A percentile compares a stretch with the other conserved stretches of the same genome.
phyloP scores from a whole-genome alignment of 2,888 invertebrate species.

The Pammene fasciana region DNA sequence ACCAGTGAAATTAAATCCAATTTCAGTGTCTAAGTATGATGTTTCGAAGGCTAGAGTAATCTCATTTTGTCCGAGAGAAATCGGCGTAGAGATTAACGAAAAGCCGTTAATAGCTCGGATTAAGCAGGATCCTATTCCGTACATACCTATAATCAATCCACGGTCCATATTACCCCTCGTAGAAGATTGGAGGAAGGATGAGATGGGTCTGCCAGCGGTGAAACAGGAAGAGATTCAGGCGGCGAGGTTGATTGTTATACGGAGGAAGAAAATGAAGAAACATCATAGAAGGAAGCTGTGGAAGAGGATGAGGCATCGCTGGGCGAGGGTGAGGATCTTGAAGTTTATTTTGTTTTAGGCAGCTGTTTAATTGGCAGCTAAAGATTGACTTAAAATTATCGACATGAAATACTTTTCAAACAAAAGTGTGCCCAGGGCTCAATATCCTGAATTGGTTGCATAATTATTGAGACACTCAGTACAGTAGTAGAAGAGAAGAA shows the following conservation, averaged over 20 bases:
- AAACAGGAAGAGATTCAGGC: conserved; percentile 86
- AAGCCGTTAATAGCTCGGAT: conserved; percentile 53
- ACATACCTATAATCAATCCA: conserved; percentile 74
- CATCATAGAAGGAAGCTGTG: conserved; percentile 92
- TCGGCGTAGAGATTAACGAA: conserved; percentile 67
- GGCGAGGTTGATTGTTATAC: conserved; percentile 88
- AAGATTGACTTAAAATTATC: too few species aligned
- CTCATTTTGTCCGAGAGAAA: conserved; percentile 65
- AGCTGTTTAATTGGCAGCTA: too few species aligned
- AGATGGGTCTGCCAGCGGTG: conserved; percentile 74
- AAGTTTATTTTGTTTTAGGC: too few species aligned
- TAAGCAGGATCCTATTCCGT: conserved; percentile 68
- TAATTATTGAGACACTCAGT: too few species aligned
- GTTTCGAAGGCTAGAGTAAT: conserved; percentile 53
- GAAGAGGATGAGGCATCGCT: conserved; percentile 90
- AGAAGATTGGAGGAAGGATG: conserved; percentile 73
- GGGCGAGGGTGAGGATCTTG: conserved; percentile 84
- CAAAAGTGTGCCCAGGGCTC: too few species aligned
- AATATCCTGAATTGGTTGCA: too few species aligned
- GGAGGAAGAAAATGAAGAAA: conserved; percentile 93
- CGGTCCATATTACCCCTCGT: conserved; percentile 73
- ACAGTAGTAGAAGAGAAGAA: too few species aligned
- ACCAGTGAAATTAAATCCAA: conserved; percentile 47
- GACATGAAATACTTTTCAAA: too few species aligned
- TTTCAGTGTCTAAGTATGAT: conserved; percentile 49